phyloP scores from a whole-genome alignment of 2,888 invertebrate genomes.

The Philereme transversata region DNA sequence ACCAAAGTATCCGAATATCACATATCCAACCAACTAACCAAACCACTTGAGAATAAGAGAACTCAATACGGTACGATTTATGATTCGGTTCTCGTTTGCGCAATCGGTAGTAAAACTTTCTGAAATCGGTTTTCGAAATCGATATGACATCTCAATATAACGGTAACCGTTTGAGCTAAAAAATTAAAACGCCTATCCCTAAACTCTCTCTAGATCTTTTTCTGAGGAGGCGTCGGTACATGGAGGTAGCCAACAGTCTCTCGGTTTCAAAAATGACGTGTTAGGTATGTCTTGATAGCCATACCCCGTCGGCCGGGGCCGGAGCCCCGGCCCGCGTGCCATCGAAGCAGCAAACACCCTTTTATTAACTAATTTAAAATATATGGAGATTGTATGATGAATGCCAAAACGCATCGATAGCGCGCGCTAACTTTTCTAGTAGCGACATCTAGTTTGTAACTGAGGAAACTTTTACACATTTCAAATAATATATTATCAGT shows the following conservation, averaged over 20 bases:
- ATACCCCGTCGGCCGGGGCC: slow-evolving; percentile 87
- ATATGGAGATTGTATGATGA: background rate
- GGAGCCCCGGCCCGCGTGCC: slow-evolving; percentile 84
- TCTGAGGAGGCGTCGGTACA: slow-evolving; percentile 85
- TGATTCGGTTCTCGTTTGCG: too few species aligned
- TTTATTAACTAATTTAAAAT: slow-evolving; percentile 58
- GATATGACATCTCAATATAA: too few species aligned
- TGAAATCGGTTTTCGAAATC: too few species aligned
- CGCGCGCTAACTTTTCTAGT: slow-evolving; percentile 9
- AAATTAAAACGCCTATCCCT: too few species aligned
- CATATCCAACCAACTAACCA: too few species aligned
- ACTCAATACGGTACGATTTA: too few species aligned
- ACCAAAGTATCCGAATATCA: too few species aligned
- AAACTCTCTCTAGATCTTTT: too few species aligned
- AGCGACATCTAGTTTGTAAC: slow-evolving; percentile 14
- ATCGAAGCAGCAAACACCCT: slow-evolving; percentile 90
- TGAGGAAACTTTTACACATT: background rate
- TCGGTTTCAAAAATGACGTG: slow-evolving; percentile 89
- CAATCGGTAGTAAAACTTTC: too few species aligned
- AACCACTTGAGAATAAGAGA: too few species aligned
- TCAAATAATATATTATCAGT: too few species aligned
- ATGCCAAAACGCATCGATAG: slow-evolving; percentile 16
- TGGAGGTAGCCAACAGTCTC: slow-evolving; percentile 89
- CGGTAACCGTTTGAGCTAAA: too few species aligned
- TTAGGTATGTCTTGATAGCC: slow-evolving; percentile 94